Base-by-base conservation (phyloP, 2,113 vertebrate species). In the Dasypus novemcinctus region DNA sequence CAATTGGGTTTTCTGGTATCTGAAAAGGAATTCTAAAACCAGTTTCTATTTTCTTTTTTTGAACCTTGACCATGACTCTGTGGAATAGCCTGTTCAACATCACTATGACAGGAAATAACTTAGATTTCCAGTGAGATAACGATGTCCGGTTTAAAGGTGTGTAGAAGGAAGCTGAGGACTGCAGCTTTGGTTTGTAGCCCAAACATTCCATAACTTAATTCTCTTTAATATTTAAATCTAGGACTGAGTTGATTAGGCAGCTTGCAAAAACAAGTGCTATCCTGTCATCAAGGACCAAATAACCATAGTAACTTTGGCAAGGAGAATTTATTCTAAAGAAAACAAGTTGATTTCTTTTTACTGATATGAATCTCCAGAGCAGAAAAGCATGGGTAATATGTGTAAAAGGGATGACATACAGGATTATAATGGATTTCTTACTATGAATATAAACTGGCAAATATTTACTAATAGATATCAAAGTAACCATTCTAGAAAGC, bases 401-500 rank as follows among this genome's bases (percentile, higher is more conserved):
- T 64, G 4, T 78, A 91, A 61, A 95, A n/a, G n/a, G 78, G 92
- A 88, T 21, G 18, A 66, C n/a, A 87, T 68, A 74, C 0, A 75
- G 43, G 18, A 87, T 3, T 43, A 68, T 31, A 64, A 1, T 90
- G 52, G 74, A 29, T 95, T 79, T 43, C 52, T 46, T 79, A 84
- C 57, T 43, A 54, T 54, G 2, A 93, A 68, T 68, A 91, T 29
- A 69, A 64, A 81, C 64, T 52, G 64, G 49, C 36, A 83, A 41
- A 54, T 46, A 57, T 6, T 92, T 7, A 57, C 20, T 72, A 41
- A 27, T 36, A 46, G 17, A 20, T 54, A 82, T 86, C 13, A 91
- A 57, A 63, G 66, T 69, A 63, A 75, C 12, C 46, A 72, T 57
- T 87, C 14, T 79, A 93, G 82, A 94, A 95, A 96, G 74, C 84